Conservation (phyloP, 1,140 invertebrate genomes). For the Zelostemma sp. region DNA sequence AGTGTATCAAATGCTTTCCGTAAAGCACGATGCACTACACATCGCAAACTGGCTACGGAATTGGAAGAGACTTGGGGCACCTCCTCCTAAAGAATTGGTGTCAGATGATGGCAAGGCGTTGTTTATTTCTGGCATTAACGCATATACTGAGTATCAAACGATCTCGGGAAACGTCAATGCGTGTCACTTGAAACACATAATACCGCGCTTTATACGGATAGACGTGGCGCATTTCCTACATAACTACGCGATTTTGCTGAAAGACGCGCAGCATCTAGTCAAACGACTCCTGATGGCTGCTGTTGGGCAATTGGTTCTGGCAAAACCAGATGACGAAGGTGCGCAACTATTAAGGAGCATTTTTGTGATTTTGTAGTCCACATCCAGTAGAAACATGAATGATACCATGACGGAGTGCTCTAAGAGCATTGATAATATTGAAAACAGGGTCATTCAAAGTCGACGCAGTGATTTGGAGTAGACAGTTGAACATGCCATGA, state of each 20-base stretch:
- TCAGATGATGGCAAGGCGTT: constrained; percentile 14
- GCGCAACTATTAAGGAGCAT: not conserved
- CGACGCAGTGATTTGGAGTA: too few species aligned
- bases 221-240: constrained; percentile 30
- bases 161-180: constrained; percentile 19
- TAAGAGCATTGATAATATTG: too few species aligned
- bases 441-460: too few species aligned
- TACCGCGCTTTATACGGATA: constrained; percentile 26
- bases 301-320: constrained; percentile 11
- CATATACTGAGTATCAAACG: constrained; percentile 7
- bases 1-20: constrained; percentile 8
- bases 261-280: constrained; percentile 4
- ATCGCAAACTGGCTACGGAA: constrained; percentile 17
- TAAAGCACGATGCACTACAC: constrained; percentile 1
- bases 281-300: constrained; percentile 20
- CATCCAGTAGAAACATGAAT: too few species aligned
- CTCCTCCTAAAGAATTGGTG: constrained; percentile 14
- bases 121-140: constrained; percentile 14
- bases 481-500: too few species aligned
- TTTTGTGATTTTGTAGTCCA: not conserved
- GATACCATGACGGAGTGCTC: too few species aligned
- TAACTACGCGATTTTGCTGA: constrained; percentile 19
- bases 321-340: not conserved
- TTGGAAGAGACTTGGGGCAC: not conserved
- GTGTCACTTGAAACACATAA: not conserved